Conservation (phyloP, 2,797 vertebrate genomes). For the Pseudochaenichthys georgianus region DNA sequence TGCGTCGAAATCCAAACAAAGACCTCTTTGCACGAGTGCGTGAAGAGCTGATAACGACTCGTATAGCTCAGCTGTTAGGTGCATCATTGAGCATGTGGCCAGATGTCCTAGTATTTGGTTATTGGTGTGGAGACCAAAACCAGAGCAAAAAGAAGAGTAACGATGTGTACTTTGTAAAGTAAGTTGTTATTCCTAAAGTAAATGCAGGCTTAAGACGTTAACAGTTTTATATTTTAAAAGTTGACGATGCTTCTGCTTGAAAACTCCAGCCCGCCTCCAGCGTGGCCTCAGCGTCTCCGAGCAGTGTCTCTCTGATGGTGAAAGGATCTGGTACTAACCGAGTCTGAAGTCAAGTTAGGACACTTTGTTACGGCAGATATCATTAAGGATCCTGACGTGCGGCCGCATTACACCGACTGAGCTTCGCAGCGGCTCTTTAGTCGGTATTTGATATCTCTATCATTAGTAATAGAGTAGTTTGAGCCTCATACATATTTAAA, state of each 20-base stretch:
- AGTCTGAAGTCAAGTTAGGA: conserved; percentile 9
- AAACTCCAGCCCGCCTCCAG: neutral
- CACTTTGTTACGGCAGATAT: conserved; percentile 2
- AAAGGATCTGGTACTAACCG: conserved; percentile 1
- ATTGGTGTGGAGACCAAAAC: too few relatives aligned
- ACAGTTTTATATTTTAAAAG: neutral
- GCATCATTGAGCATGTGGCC: too few relatives aligned
- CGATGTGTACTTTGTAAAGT: too few relatives aligned
- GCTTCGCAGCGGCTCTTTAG: conserved; percentile 1
- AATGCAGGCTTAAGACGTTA: neutral
- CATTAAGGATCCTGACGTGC: neutral
- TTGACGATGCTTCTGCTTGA: neutral
- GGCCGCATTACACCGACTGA: neutral
- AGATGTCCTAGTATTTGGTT: too few relatives aligned
- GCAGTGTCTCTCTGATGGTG: neutral
- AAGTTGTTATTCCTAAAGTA: too few relatives aligned
- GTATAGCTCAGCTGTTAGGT: too few relatives aligned
- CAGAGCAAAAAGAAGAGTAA: too few relatives aligned
- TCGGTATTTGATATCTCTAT: neutral
- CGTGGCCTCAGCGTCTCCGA: neutral
- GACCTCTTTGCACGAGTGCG: too few relatives aligned
- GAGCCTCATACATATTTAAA: conserved; percentile 27
- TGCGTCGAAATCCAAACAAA: too few relatives aligned
- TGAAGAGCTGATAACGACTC: too few relatives aligned
- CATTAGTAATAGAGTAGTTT: neutral